phyloP scores from a whole-genome alignment of 2,888 invertebrate species.

The Hedychridium roseum region DNA sequence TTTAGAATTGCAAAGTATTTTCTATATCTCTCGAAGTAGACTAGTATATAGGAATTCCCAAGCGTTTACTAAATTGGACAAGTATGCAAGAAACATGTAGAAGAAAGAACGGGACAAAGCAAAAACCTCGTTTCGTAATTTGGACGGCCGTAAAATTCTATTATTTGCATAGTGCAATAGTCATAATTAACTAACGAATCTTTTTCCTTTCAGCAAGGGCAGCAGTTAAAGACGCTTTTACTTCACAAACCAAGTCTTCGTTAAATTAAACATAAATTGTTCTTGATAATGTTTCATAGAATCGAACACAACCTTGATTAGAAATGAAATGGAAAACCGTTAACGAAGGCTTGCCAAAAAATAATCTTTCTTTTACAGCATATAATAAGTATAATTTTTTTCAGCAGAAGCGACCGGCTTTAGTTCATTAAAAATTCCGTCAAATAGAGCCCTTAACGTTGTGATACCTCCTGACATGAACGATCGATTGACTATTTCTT shows the following conservation, averaged over 20 bases:
- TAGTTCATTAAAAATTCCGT: slow-evolving; percentile 44
- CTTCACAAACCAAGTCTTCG: slow-evolving; percentile 44
- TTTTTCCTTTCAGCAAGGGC: slow-evolving; percentile 55
- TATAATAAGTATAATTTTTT: slow-evolving; percentile 50
- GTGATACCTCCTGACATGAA: slow-evolving; percentile 42
- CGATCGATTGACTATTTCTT: slow-evolving; percentile 45
- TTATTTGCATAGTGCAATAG: slow-evolving; percentile 30
- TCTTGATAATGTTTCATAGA: too few species aligned
- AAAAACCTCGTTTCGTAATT: slow-evolving; percentile 40
- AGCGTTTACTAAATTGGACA: too few species aligned
- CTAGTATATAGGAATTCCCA: too few species aligned
- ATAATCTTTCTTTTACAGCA: slow-evolving; percentile 50
- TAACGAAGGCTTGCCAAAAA: slow-evolving; percentile 43
- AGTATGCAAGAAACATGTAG: slow-evolving; percentile 10
- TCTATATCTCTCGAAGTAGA: too few species aligned
- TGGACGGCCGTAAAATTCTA: slow-evolving; percentile 37
- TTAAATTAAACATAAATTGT: too few species aligned
- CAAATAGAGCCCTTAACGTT: slow-evolving; percentile 46
- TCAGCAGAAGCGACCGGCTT: slow-evolving; percentile 44
- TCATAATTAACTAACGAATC: slow-evolving; percentile 38
- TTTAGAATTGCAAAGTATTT: too few species aligned
- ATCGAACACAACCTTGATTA: too few species aligned
- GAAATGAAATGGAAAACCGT: too few species aligned
- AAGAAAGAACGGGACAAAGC: slow-evolving; percentile 13
- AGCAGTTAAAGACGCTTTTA: slow-evolving; percentile 45